Percentiles rank a stretch among this genome's conserved stretches.
phyloP scores from a whole-genome alignment of 2,797 vertebrate genomes.

The Karalla daura region DNA sequence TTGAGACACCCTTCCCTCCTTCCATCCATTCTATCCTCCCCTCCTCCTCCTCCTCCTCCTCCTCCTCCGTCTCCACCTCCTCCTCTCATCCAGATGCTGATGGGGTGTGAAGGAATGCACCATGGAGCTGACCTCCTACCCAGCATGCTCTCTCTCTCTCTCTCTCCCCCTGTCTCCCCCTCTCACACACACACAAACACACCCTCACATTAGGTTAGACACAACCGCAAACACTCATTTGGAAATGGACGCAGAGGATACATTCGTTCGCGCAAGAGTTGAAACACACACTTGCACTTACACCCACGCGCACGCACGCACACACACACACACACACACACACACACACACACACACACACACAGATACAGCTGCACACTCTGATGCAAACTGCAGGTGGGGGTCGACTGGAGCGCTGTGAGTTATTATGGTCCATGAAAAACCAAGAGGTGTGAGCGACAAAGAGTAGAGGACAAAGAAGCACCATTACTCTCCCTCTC shows the following conservation, averaged over 20 bases:
- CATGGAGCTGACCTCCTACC: constrained; percentile 76
- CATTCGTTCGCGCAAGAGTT: neutral
- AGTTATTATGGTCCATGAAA: constrained; percentile 68
- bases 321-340: neutral
- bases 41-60: constrained; percentile 47
- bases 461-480: constrained; percentile 74
- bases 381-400: constrained; percentile 38
- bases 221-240: constrained; percentile 11
- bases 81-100: constrained; percentile 77
- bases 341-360: constrained; percentile 1
- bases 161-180: neutral
- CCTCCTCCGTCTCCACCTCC: constrained; percentile 46
- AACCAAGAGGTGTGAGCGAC: constrained; percentile 65
- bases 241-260: constrained; percentile 10
- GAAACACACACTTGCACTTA: neutral
- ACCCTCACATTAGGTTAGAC: constrained; percentile 12
- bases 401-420: constrained; percentile 50
- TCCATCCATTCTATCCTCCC: constrained; percentile 51
- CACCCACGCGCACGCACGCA: neutral
- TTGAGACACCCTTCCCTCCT: constrained; percentile 51
- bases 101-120: constrained; percentile 82
- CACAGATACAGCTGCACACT: constrained; percentile 9
- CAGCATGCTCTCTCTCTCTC: constrained; percentile 47
- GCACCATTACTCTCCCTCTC: constrained; percentile 36
- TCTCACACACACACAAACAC: neutral